Evolutionary conservation across 2,797 vertebrate species (phyloP), one percentile per base, ranked within the genome.

Genomic region (Dendrocincla fuliginosa): DNA sequence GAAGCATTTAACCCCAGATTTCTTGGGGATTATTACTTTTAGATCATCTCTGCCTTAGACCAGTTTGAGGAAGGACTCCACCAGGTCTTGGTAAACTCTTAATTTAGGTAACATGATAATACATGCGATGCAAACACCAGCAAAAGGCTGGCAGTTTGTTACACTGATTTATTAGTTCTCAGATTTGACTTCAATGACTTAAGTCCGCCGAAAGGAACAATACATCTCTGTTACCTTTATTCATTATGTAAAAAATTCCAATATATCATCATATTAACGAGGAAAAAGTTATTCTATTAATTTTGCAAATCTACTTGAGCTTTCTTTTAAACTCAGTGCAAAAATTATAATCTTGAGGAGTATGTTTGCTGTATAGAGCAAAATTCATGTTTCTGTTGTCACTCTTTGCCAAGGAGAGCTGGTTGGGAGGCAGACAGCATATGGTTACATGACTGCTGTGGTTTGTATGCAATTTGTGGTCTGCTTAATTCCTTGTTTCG

Each of bases 361-460:
- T 42, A 14, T 6, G 7, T 88, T 74, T 76, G 55, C 65, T 44
- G 6, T n/a, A 5, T 3, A 60, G 52, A 86, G 41, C 24, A 93
- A 79, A 75, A 78, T 56, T 80, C 44, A 53, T 10, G 15, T 55
- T 93, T 95, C 73, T 91, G n/a, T 52, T 37, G 5, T 53, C 20
- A 11, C 17, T 57, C 24, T 52, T 77, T 87, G 39, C 67, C 2
- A 2, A 16, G 65, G 67, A 84, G 87, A 83, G 60, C 46, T 93
- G 67, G 27, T 83, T 91, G 50, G 42, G 69, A 94, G 76, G 65
- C 63, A 95, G 81, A 56, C 46, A 87, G 42, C 87, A 25, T 81
- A 73, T 94, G 90, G 77, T 75, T 97, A 78, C 60, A n/a, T 63
- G 77, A 11, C 78, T 94, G 47, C 87, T 92, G 75, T 84, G 64